Evolutionary conservation across 2,113 vertebrate genomes (phyloP).

Genomic region (Nansenia antarctica): DNA sequence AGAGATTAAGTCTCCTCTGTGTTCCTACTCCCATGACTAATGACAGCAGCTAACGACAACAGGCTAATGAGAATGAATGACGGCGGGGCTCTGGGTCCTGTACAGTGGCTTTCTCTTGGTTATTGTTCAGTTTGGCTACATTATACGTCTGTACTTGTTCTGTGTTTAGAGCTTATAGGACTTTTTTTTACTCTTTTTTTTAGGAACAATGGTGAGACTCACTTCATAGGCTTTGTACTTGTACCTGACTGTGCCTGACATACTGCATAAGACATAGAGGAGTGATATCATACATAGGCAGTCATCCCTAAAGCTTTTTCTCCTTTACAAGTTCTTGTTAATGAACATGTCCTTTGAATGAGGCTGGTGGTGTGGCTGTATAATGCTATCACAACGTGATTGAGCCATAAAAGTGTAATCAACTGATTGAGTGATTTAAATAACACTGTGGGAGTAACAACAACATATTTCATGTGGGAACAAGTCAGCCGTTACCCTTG

Average conservation of each 20-base stretch:
- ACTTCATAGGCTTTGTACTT: neutral
- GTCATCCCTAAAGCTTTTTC: neutral
- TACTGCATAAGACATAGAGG: neutral
- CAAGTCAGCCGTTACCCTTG: neutral
- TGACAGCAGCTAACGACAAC: conserved; percentile 48
- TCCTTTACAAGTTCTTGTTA: neutral
- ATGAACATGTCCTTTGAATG: neutral
- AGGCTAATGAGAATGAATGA: conserved; percentile 54
- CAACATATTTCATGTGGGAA: neutral
- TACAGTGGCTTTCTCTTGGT: neutral
- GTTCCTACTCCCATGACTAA: conserved; percentile 18
- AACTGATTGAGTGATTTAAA: neutral
- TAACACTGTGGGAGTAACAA: neutral
- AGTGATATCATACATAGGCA: neutral
- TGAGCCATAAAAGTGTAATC: neutral
- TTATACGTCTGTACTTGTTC: neutral
- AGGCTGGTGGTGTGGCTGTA: neutral
- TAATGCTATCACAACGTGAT: neutral
- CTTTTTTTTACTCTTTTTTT: neutral
- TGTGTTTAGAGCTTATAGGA: neutral
- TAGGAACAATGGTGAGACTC: neutral
- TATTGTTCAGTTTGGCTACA: neutral
- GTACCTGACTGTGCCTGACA: too few relatives aligned
- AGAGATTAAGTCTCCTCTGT: conserved; percentile 38
- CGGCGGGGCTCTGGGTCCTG: conserved; percentile 1